Percentiles rank a stretch among this genome's conserved stretches.
These are phyloP conservation scores for Phocides pigmalion DNA, from an alignment of 1,140 invertebrate genomes.

Conservation along the genomic window DNA sequence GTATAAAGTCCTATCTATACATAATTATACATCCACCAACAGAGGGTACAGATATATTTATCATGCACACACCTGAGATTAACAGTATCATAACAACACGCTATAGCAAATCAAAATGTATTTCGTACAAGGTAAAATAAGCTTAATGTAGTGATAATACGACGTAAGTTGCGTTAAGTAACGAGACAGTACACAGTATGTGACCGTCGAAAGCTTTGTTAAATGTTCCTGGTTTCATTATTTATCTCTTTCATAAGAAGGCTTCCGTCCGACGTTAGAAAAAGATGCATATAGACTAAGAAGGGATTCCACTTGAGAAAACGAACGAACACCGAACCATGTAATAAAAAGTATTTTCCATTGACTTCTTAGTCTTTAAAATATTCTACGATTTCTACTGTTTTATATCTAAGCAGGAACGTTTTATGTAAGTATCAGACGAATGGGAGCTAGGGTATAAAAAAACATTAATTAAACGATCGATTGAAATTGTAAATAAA, in stretches of 20 bases:
- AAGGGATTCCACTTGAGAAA: neutral
- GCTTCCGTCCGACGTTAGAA: neutral
- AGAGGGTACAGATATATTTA: slow-evolving; percentile 40
- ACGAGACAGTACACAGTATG: neutral
- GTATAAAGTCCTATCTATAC: slow-evolving; percentile 31
- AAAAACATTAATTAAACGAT: no score
- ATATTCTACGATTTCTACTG: no score
- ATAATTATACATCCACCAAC: slow-evolving; percentile 31
- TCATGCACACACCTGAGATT: slow-evolving; percentile 49
- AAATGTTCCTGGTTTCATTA: neutral
- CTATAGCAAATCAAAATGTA: neutral
- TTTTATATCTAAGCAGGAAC: no score
- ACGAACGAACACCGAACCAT: no score
- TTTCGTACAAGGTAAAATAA: neutral
- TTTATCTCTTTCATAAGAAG: neutral
- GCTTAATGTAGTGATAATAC: neutral
- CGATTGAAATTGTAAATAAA: no score
- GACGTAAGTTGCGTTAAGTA: neutral
- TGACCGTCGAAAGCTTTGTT: neutral
- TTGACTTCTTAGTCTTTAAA: no score
- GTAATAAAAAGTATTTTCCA: no score
- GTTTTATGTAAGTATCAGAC: no score
- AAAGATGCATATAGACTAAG: neutral
- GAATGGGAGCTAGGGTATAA: no score
- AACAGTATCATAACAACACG: slow-evolving; percentile 2